Evolutionary conservation across 2,888 invertebrate species (phyloP).

Genomic region (Trypoxylon attenuatum): DNA sequence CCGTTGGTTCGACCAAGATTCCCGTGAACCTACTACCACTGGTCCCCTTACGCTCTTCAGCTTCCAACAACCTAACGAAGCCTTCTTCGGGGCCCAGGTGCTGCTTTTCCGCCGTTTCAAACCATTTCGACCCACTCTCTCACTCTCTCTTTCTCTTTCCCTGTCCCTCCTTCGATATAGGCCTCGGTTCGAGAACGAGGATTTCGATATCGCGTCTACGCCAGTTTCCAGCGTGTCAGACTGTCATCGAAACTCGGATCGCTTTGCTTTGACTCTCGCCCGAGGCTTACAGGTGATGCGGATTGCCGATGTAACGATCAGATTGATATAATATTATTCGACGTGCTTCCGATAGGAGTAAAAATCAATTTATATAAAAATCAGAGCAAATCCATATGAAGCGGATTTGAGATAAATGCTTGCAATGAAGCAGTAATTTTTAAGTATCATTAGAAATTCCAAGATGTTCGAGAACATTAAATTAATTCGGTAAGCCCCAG

Average conservation of each 20-base stretch:
- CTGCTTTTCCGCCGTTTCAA: slow-evolving; percentile 54
- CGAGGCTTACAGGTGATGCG: slow-evolving; percentile 28
- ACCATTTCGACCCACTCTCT: slow-evolving; percentile 57
- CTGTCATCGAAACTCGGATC: no score
- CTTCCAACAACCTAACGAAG: slow-evolving; percentile 12
- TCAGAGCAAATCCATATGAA: no score
- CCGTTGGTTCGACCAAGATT: slow-evolving; percentile 11
- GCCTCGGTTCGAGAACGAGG: slow-evolving; percentile 4
- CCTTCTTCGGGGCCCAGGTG: slow-evolving; percentile 56
- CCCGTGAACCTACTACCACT: slow-evolving; percentile 9
- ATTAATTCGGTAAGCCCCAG: slow-evolving; percentile 66
- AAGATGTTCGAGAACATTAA: slow-evolving; percentile 61
- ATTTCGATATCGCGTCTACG: slow-evolving; percentile 28
- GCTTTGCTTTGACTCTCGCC: no score
- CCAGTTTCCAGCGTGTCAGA: slow-evolving; percentile 48
- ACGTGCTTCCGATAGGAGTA: no score
- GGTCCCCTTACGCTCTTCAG: slow-evolving; percentile 17
- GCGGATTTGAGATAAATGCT: no score
- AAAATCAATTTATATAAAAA: no score
- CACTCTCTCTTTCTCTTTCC: no score
- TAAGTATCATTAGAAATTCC: no score
- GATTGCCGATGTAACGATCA: no score
- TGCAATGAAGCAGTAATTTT: no score
- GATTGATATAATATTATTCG: no score
- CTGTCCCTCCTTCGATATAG: slow-evolving; percentile 5